These are phyloP conservation scores for Drosophila trichaetosa DNA, from an alignment of 2,888 invertebrate genomes.

Conservation along the genomic window DNA sequence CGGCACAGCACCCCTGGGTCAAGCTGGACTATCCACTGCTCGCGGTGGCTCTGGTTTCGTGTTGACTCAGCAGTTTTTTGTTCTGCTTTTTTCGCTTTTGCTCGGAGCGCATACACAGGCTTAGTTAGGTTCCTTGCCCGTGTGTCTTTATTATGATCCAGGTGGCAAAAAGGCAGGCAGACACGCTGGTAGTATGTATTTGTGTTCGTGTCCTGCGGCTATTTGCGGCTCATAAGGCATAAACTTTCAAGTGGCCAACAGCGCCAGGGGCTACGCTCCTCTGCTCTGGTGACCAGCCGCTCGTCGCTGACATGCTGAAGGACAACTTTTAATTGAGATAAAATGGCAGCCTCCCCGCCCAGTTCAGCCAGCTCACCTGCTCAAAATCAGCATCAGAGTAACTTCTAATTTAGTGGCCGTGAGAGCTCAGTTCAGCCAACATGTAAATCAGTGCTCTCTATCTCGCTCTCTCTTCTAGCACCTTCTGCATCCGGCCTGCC, in stretches of 20 bases:
- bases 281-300: constrained; percentile 15
- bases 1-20: constrained; percentile 39
- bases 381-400: constrained; percentile 76
- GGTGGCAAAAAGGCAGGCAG: constrained; percentile 12
- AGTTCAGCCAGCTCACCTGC: constrained; percentile 21
- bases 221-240: constrained; percentile 81
- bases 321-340: constrained; percentile 81
- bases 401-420: constrained; percentile 81
- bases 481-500: constrained; percentile 35
- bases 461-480: constrained; percentile 59
- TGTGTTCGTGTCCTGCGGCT: constrained; percentile 71
- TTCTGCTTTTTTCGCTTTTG: constrained; percentile 16
- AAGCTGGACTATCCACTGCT: constrained; percentile 39
- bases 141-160: constrained; percentile 72
- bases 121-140: constrained; percentile 58
- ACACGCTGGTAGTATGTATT: constrained; percentile 33
- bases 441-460: constrained; percentile 74
- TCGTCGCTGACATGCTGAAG: constrained; percentile 74
- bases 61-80: constrained; percentile 72
- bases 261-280: constrained; percentile 37
- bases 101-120: constrained; percentile 43
- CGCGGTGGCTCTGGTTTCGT: constrained; percentile 33
- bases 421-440: constrained; percentile 68
- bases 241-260: constrained; percentile 78
- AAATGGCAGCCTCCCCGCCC: constrained; percentile 58